Evolutionary conservation across 2,888 invertebrate species (phyloP), one percentile per base, ranked within the genome.

Genomic region (Peribatodes rhomboidaria): DNA sequence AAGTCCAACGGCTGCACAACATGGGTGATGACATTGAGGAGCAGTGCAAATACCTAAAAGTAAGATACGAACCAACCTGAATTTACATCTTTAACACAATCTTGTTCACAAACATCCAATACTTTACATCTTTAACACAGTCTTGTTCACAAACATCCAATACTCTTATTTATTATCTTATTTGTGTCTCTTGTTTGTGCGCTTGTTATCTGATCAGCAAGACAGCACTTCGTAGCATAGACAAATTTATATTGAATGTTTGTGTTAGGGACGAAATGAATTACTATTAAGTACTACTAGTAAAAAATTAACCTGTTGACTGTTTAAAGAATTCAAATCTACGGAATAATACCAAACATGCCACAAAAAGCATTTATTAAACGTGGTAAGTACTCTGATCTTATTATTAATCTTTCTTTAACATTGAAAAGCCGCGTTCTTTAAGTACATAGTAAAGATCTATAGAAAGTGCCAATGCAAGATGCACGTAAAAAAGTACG

Each of bases 21-120:
- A 79, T 88, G 85, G 65, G 89, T 89, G 68, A 92, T 82, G 72
- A 92, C 78, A 86, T 83, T 88, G 81, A 92, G 89, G 67, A 92
- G 83, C 69, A 92, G 84, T 74, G 90, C 89, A 84, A 92, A 83
- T 84, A 89, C 90, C 92, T 92, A 92, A 87, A 92, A 92, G 79
- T 80, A 87, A 87, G 82, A 88, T 80, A 82, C 62, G 75, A 73
- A 75, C 69, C 77, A 78, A 72, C 77, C 83, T 65, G 74, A 61
- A 72, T 41, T 35, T 37, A 49, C 14, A 50, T 50, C 33, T 33
- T 16, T 33, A 33, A 14, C 16, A 52, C 41, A 41, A 56, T n/a
- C 8, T 27, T 22, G 22, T 46, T 8, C 22, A 42, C n/a, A 49
- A 27, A 52, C 35, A 53, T 35, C 16, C 10, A 37, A 31, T 10